These are phyloP conservation scores for Volucella zonaria DNA, from an alignment of 2,888 invertebrate genomes.

Conservation along the genomic window DNA sequence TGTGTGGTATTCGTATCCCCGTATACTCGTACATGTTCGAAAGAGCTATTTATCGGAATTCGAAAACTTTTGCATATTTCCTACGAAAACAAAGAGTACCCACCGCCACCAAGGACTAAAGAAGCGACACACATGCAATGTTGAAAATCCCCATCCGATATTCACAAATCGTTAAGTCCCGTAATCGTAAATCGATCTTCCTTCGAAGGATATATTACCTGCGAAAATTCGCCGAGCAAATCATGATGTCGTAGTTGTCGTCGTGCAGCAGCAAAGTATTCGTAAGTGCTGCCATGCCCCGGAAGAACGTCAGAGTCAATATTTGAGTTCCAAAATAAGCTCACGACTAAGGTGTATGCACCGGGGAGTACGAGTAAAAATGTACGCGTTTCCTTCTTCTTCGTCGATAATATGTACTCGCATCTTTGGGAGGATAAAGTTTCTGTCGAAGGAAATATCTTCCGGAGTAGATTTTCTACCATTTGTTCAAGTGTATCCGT, in stretches of 20 bases:
- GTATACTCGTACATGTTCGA: neutral
- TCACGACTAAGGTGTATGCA: conserved; percentile 69
- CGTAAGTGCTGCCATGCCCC: conserved; percentile 59
- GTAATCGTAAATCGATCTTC: conserved; percentile 73
- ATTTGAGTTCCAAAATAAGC: conserved; percentile 67
- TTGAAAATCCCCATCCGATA: conserved; percentile 61
- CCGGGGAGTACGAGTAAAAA: conserved; percentile 28
- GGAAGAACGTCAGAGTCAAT: conserved; percentile 66
- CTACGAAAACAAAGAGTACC: conserved; percentile 60
- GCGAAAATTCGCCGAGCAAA: conserved; percentile 63
- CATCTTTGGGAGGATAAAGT: conserved; percentile 60
- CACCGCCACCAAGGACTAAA: too few species aligned
- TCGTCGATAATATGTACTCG: neutral
- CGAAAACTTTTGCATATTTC: conserved; percentile 71
- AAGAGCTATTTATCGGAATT: conserved; percentile 73
- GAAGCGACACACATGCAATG: conserved; percentile 30
- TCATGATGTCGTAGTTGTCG: conserved; percentile 58
- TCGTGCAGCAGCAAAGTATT: neutral
- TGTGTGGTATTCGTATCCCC: conserved; percentile 51
- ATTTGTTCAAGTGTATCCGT: conserved; percentile 69
- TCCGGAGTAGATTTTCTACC: conserved; percentile 68
- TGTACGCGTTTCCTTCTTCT: conserved; percentile 59
- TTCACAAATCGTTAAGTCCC: conserved; percentile 73
- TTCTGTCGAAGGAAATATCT: conserved; percentile 67
- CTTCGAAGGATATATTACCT: conserved; percentile 73